phyloP scores from a whole-genome alignment of 1,140 invertebrate genomes.

The Saccostrea glomerata region DNA sequence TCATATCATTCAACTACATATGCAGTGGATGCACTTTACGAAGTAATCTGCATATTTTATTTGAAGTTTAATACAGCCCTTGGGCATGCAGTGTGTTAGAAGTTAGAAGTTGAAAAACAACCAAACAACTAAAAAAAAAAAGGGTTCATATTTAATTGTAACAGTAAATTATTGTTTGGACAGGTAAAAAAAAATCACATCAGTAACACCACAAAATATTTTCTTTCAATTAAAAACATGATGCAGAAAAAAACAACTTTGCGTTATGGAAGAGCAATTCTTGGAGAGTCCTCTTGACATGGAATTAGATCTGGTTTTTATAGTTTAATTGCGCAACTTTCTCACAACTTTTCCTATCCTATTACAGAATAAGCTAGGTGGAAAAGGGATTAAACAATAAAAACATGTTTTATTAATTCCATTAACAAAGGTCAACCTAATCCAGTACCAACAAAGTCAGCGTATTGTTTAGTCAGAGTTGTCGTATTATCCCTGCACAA shows the following conservation, averaged over 20 bases:
- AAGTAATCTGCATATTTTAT: slow-evolving; percentile 28
- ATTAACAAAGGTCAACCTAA: slow-evolving; percentile 34
- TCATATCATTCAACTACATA: neutral
- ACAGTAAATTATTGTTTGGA: neutral
- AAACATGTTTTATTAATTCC: slow-evolving; percentile 16
- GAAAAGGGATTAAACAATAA: slow-evolving; percentile 5
- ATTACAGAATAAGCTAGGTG: slow-evolving; percentile 5
- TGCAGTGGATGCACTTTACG: slow-evolving; percentile 10
- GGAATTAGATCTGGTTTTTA: neutral
- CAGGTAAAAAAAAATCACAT: neutral
- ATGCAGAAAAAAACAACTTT: neutral
- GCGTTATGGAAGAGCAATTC: neutral
- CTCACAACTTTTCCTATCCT: slow-evolving; percentile 33
- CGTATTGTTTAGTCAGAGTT: slow-evolving; percentile 9
- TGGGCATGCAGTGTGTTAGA: neutral
- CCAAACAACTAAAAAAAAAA: neutral
- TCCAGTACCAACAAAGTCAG: neutral
- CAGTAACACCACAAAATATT: neutral
- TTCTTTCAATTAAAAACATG: neutral
- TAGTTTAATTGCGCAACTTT: neutral
- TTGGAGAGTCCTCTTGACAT: slow-evolving; percentile 19
- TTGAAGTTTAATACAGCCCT: slow-evolving; percentile 14
- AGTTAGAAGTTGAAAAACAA: neutral
- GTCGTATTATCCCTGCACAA: neutral
- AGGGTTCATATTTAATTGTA: neutral